phyloP scores from a whole-genome alignment of 2,797 vertebrate genomes.

The Synanceia verrucosa region DNA sequence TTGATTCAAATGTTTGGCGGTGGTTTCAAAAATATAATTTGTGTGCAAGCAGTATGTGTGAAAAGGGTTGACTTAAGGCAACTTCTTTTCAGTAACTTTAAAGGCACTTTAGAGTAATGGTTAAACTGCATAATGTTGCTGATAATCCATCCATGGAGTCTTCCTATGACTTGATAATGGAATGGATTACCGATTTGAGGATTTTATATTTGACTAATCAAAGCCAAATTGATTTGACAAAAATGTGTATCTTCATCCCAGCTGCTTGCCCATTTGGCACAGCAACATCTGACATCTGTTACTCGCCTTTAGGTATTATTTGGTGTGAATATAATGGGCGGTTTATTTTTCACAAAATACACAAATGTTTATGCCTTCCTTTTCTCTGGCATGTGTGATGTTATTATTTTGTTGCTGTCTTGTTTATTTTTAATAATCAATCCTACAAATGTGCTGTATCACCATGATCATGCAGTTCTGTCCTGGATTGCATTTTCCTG shows the following conservation, averaged over 20 bases:
- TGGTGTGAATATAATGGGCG: neutral
- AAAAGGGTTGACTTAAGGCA: neutral
- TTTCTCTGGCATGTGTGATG: neutral
- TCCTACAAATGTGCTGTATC: neutral
- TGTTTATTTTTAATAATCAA: neutral
- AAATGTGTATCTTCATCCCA: neutral
- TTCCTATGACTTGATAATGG: neutral
- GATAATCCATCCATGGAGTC: neutral
- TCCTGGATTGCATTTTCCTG: too few relatives aligned
- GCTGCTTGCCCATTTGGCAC: neutral
- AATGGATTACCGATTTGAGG: neutral
- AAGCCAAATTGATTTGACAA: neutral
- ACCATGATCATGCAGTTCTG: neutral
- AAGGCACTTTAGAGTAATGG: neutral
- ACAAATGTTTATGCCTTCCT: too few relatives aligned
- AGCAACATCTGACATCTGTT: neutral
- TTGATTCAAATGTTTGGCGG: neutral
- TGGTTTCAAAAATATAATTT: too few relatives aligned
- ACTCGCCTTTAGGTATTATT: neutral
- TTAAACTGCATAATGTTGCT: neutral
- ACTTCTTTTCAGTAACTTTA: neutral
- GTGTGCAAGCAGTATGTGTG: too few relatives aligned
- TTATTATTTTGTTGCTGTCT: neutral
- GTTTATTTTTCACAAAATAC: neutral
- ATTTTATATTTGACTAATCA: neutral